Evolutionary conservation across 2,113 vertebrate genomes (phyloP).

Genomic region (Apus apus): DNA sequence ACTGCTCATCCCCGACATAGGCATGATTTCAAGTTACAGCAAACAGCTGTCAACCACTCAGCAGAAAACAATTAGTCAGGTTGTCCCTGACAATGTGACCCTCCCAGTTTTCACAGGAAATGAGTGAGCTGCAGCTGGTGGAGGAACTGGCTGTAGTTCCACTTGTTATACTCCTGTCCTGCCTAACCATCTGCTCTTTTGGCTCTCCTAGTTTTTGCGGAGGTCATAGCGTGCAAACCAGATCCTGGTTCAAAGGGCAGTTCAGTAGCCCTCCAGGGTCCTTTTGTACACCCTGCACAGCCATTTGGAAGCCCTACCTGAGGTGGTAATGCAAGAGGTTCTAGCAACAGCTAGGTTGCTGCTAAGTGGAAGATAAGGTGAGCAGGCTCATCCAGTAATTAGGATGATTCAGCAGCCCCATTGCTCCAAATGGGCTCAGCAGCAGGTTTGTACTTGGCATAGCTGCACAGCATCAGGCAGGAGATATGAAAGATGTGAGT

Average conservation of each 20-base stretch:
- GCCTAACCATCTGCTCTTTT: neutral
- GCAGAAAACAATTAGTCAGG: constrained; percentile 17
- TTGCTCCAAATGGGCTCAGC: neutral
- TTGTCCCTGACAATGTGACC: constrained; percentile 21
- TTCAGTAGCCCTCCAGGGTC: neutral
- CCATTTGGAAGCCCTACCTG: neutral
- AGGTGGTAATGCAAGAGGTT: neutral
- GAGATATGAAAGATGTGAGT: neutral
- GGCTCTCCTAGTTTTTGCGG: neutral
- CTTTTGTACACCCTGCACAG: neutral
- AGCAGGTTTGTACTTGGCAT: neutral
- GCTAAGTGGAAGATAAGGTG: neutral
- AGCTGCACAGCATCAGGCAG: neutral
- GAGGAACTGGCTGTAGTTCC: neutral
- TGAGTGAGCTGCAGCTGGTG: constrained; percentile 1
- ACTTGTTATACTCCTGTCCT: neutral
- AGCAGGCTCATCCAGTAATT: neutral
- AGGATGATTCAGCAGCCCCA: neutral
- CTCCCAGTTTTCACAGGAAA: constrained; percentile 33
- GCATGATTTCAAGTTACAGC: neutral
- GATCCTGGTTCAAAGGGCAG: neutral
- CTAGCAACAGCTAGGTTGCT: neutral
- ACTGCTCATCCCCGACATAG: neutral
- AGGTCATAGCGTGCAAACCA: neutral
- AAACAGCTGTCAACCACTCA: constrained; percentile 33